Evolutionary conservation across 2,797 vertebrate genomes (phyloP).

Genomic region (Alcedo atthis): DNA sequence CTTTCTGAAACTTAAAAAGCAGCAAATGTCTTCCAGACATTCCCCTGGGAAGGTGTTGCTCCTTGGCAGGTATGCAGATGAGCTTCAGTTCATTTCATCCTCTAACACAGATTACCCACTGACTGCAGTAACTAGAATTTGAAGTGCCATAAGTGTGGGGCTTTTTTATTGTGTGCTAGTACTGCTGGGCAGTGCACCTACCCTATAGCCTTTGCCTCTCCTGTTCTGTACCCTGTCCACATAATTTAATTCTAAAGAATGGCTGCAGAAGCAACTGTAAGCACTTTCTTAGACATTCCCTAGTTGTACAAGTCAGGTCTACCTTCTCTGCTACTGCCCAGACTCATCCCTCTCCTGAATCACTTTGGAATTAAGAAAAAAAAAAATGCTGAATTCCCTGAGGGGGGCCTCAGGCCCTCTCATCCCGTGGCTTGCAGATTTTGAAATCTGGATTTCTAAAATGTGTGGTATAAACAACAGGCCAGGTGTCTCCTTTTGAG

Average conservation of each 20-base stretch:
- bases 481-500: background rate
- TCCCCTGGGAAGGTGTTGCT: background rate
- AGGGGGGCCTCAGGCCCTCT: background rate
- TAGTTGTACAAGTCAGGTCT: background rate
- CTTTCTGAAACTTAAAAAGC: background rate
- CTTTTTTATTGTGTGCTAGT: background rate
- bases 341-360: background rate
- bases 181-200: background rate
- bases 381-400: background rate
- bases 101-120: accelerated
- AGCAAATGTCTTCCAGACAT: background rate
- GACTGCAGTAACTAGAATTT: background rate
- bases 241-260: background rate
- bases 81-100: background rate
- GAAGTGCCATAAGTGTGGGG: background rate
- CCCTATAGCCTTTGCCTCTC: background rate
- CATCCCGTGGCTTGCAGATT: background rate
- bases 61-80: background rate
- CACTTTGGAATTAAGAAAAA: background rate
- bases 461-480: background rate
- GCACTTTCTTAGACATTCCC: background rate
- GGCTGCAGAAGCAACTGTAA: background rate
- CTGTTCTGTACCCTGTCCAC: background rate
- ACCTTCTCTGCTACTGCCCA: background rate
- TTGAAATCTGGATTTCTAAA: constrained; percentile 11